Evolutionary conservation across 2,113 vertebrate species (phyloP).

Genomic region (Urocynchramus pylzowi): DNA sequence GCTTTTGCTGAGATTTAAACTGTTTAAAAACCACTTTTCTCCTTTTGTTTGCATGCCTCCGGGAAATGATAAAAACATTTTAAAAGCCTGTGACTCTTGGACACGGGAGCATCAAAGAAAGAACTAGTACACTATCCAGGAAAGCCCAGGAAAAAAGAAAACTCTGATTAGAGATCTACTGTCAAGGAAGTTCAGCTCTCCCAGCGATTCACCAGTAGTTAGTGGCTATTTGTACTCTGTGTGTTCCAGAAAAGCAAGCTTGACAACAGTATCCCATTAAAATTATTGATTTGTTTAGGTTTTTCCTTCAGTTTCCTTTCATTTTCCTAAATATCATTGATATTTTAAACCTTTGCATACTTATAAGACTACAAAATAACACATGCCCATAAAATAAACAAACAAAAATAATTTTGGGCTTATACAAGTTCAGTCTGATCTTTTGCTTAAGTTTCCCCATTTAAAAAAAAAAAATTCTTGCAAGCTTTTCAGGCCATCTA

Average conservation of each 20-base stretch:
- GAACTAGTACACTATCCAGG: background rate
- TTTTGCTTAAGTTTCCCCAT: background rate
- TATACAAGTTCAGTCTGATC: background rate
- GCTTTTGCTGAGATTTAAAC: background rate
- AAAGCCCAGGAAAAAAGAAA: background rate
- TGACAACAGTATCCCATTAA: background rate
- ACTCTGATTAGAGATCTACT: background rate
- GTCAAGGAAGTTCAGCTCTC: background rate
- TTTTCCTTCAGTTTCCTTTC: background rate
- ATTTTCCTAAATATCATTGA: background rate
- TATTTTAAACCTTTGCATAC: background rate
- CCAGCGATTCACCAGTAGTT: background rate
- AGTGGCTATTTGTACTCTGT: background rate
- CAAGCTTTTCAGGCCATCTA: background rate
- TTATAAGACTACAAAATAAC: background rate
- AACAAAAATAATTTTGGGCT: background rate
- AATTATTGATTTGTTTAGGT: background rate
- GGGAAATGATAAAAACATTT: background rate
- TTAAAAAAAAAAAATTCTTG: background rate
- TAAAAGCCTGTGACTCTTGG: background rate
- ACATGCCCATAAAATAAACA: background rate
- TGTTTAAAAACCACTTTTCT: background rate
- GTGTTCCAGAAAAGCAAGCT: background rate
- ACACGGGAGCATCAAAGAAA: background rate
- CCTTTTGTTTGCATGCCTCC: background rate